A percentile compares a stretch with the other conserved stretches of the same genome.
Evolutionary conservation across 1,140 invertebrate genomes (phyloP).

Genomic region (Pseudomyrmex concolor): DNA sequence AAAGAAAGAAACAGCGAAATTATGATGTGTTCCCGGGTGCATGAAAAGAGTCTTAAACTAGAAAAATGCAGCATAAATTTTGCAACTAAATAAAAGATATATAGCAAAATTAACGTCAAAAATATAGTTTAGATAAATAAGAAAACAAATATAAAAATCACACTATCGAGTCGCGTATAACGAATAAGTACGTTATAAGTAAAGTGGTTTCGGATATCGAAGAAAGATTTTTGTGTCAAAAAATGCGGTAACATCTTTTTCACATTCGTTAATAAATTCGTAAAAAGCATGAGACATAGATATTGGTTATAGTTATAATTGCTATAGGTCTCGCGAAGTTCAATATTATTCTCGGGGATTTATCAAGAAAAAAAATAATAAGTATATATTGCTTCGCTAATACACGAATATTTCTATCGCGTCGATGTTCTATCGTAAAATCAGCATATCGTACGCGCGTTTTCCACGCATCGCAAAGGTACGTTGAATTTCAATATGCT

Average conservation of each 20-base stretch:
- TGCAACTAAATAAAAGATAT: neutral
- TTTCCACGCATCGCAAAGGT: neutral
- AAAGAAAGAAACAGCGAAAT: neutral
- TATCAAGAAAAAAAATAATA: neutral
- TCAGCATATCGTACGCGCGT: conserved; percentile 14
- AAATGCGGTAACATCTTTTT: neutral
- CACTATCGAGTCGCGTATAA: neutral
- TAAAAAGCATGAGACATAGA: neutral
- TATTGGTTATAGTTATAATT: neutral
- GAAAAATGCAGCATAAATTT: neutral
- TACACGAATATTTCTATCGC: conserved; percentile 2
- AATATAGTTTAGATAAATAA: conserved; percentile 16
- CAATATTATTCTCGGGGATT: neutral
- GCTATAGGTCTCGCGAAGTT: neutral
- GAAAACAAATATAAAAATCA: conserved; percentile 15
- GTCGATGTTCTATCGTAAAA: conserved; percentile 19
- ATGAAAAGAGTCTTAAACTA: neutral
- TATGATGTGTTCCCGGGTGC: neutral
- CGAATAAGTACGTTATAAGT: neutral
- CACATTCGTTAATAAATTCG: neutral
- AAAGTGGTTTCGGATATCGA: neutral
- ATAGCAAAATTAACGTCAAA: neutral
- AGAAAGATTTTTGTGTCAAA: neutral
- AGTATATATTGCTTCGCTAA: conserved; percentile 1
- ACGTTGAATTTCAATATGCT: conserved; percentile 51